phyloP scores from a whole-genome alignment of 2,797 vertebrate genomes.

The Phalloptychus januarius region DNA sequence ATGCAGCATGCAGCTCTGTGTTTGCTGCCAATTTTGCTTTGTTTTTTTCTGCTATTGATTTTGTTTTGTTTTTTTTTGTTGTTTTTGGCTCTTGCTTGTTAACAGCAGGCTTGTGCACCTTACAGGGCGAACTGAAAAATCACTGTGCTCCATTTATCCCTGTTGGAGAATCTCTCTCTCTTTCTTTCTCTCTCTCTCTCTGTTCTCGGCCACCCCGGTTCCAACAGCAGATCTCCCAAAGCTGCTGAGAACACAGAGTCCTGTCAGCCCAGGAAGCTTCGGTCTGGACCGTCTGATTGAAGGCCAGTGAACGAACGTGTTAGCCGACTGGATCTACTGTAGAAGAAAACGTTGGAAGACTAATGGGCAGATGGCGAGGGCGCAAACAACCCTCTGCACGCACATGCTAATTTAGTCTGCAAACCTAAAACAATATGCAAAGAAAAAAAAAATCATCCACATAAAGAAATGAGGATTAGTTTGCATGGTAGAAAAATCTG shows the following conservation, averaged over 20 bases:
- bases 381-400: constrained; percentile 34
- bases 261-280: constrained; percentile 25
- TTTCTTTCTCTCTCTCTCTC: not conserved
- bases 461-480: not conserved
- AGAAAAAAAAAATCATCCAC: not conserved
- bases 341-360: constrained; percentile 32
- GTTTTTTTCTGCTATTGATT: constrained; percentile 52
- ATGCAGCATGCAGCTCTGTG: constrained; percentile 34
- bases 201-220: constrained; percentile 19
- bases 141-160: constrained; percentile 22
- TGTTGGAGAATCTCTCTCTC: constrained; percentile 5
- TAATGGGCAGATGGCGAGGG: constrained; percentile 36
- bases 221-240: constrained; percentile 36
- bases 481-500: not conserved
- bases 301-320: constrained; percentile 25
- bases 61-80: constrained; percentile 10
- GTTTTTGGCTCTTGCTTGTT: constrained; percentile 30
- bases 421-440: constrained; percentile 1
- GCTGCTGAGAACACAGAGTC: constrained; percentile 26
- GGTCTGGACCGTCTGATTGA: constrained; percentile 40
- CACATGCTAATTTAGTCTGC: constrained; percentile 38
- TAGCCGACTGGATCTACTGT: constrained; percentile 6
- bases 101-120: constrained; percentile 38
- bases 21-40: constrained; percentile 50
- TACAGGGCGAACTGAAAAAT: constrained; percentile 24